phyloP scores from a whole-genome alignment of 2,797 vertebrate genomes.

The Neostethus bicornis region DNA sequence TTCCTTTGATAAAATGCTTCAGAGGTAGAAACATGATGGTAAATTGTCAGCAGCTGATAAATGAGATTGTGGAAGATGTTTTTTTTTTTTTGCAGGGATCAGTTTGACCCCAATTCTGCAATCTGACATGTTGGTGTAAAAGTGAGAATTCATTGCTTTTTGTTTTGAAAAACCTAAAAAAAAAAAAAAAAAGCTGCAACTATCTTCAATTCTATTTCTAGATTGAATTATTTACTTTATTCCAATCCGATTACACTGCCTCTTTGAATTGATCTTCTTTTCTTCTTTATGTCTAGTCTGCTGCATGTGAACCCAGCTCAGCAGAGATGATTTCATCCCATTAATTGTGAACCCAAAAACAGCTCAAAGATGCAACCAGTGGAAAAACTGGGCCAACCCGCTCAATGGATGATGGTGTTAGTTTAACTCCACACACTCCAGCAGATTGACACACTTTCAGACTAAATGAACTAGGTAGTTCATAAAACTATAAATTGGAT shows the following conservation, averaged over 20 bases:
- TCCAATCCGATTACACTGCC: conserved; percentile 8
- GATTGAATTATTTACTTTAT: conserved; percentile 7
- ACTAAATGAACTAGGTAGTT: too few relatives aligned
- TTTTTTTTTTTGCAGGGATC: conserved; percentile 4
- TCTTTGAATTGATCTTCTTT: conserved; percentile 28
- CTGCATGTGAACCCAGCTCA: conserved; percentile 44
- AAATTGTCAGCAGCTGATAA: not conserved
- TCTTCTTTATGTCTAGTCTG: not conserved
- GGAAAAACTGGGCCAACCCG: conserved; percentile 62
- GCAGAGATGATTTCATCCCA: conserved; percentile 49
- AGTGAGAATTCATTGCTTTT: not conserved
- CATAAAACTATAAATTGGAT: too few relatives aligned
- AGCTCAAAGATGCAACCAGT: conserved; percentile 43
- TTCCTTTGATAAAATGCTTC: conserved; percentile 30
- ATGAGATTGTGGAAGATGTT: conserved; percentile 10
- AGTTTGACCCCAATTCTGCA: conserved; percentile 6
- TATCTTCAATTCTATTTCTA: conserved; percentile 14
- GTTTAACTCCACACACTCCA: not conserved
- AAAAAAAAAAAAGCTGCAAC: not conserved
- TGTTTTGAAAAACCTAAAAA: not conserved
- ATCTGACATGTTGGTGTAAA: not conserved
- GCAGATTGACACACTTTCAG: too few relatives aligned
- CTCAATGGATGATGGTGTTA: conserved; percentile 22
- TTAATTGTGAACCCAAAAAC: conserved; percentile 62
- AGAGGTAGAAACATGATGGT: conserved; percentile 9